Conservation (phyloP, 30 jellyfish, hydroid and myxozoan species). For the Chrysaora quinquecirrha region DNA sequence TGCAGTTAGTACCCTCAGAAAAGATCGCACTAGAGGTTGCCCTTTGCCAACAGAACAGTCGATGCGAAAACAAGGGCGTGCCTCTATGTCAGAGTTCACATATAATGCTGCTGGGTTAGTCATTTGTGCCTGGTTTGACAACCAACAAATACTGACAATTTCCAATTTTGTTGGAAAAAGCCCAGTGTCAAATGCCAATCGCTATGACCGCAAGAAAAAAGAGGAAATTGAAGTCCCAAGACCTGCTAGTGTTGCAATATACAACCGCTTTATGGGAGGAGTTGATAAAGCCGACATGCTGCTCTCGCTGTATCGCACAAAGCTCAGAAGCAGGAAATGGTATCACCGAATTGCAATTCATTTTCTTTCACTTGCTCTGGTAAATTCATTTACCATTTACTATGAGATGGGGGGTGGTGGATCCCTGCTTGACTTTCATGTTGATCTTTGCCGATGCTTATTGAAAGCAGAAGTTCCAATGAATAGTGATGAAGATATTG, state of each 20-base stretch:
- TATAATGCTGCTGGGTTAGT: constrained; percentile 18
- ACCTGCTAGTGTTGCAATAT: constrained; percentile 39
- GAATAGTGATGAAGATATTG: too few species aligned
- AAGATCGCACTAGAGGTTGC: constrained; percentile 48
- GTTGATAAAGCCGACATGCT: constrained; percentile 41
- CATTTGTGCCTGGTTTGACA: constrained; percentile 48
- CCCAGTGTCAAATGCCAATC: constrained; percentile 28
- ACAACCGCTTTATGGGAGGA: constrained; percentile 49
- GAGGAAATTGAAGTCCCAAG: constrained; percentile 22
- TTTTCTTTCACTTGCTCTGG: constrained; percentile 30
- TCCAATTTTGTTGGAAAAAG: constrained; percentile 63
- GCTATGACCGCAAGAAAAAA: constrained; percentile 39
- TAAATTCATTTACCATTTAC: constrained; percentile 19
- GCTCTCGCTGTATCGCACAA: constrained; percentile 59
- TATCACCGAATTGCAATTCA: constrained; percentile 63
- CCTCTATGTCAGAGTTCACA: constrained; percentile 24
- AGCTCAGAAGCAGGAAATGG: constrained; percentile 46
- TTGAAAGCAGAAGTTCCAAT: too few species aligned
- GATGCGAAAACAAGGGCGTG: constrained; percentile 46
- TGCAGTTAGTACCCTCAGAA: constrained; percentile 47
- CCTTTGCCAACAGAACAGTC: constrained; percentile 19
- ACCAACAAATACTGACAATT: constrained; percentile 44
- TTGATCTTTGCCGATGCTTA: too few species aligned
- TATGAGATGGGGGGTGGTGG: constrained; percentile 44
- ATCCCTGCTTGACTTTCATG: background rate